Evolutionary conservation across 2,888 invertebrate species (phyloP).

Genomic region (Synergus umbraculus): DNA sequence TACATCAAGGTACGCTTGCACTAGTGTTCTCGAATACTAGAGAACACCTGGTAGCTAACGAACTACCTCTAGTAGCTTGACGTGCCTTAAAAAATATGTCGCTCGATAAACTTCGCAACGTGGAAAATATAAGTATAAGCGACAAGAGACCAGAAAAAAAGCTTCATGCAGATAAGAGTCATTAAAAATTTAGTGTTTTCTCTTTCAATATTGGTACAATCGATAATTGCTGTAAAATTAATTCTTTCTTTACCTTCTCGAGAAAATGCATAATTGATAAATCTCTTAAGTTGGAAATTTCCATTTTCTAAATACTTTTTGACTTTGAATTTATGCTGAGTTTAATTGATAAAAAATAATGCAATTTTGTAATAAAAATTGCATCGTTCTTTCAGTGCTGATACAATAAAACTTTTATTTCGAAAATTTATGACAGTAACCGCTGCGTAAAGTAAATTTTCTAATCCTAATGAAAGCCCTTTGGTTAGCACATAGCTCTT

Average conservation of each 20-base stretch:
- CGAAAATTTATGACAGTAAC: not conserved
- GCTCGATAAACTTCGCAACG: constrained; percentile 23
- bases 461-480: not conserved
- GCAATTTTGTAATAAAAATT: too few relatives aligned
- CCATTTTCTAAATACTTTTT: too few relatives aligned
- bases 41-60: constrained; percentile 33
- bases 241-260: too few relatives aligned
- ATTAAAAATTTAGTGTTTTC: not conserved
- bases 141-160: constrained; percentile 25
- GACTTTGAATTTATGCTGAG: too few relatives aligned
- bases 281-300: too few relatives aligned
- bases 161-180: constrained; percentile 6
- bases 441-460: not conserved
- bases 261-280: too few relatives aligned
- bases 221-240: too few relatives aligned
- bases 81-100: constrained; percentile 37
- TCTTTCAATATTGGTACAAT: not conserved
- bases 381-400: too few relatives aligned
- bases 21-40: constrained; percentile 12
- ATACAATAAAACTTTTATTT: too few relatives aligned
- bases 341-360: too few relatives aligned
- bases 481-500: not conserved
- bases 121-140: constrained; percentile 1
- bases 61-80: constrained; percentile 33
- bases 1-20: constrained; percentile 22